phyloP scores from a whole-genome alignment of 2,113 vertebrate species.

The Psittacus erithacus region DNA sequence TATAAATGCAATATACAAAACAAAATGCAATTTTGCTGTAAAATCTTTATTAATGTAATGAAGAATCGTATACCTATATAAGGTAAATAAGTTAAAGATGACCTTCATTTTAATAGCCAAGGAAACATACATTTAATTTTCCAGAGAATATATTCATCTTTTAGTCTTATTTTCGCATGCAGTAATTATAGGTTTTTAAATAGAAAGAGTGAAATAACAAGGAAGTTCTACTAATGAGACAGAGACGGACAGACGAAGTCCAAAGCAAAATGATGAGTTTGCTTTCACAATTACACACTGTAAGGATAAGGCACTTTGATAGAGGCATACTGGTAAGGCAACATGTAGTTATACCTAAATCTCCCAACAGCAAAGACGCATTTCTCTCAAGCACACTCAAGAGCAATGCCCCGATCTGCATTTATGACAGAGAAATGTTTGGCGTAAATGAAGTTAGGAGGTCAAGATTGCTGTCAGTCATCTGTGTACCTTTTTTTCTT shows the following conservation, averaged over 20 bases:
- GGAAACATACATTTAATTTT: neutral
- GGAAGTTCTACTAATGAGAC: neutral
- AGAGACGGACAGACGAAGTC: neutral
- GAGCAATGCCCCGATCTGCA: neutral
- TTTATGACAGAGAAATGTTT: neutral
- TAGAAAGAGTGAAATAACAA: neutral
- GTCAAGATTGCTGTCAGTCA: neutral
- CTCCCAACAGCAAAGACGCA: neutral
- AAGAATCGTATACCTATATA: neutral
- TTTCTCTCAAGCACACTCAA: neutral
- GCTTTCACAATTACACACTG: neutral
- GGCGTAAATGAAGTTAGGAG: neutral
- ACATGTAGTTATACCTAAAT: neutral
- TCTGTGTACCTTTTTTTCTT: neutral
- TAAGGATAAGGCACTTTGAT: neutral
- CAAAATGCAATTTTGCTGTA: neutral
- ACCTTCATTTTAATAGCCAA: neutral
- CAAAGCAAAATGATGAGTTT: neutral
- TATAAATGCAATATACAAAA: too few relatives aligned
- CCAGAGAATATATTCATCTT: neutral
- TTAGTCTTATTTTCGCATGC: neutral
- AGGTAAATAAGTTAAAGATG: neutral
- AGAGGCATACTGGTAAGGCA: neutral
- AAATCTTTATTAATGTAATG: neutral
- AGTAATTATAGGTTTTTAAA: neutral